A percentile compares a stretch with the other conserved stretches of the same genome.
Evolutionary conservation across 1,140 invertebrate genomes (phyloP).

Genomic region (Helicoverpa armigera): DNA sequence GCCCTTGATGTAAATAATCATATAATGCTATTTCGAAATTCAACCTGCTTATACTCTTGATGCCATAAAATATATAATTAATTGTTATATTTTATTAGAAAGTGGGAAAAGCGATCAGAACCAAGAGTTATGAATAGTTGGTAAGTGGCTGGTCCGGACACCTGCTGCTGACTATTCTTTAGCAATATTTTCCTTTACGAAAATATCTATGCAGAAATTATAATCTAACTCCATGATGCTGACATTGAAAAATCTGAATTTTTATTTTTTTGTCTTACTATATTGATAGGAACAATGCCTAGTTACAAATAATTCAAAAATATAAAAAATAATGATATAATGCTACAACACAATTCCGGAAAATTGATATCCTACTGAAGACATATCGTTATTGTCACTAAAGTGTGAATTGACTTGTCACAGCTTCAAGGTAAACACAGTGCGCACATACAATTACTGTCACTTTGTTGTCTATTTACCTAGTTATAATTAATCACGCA

Average conservation of each 20-base stretch:
- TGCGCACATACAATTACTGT: not conserved
- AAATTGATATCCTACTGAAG: not conserved
- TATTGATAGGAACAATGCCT: too few species aligned
- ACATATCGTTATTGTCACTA: not conserved
- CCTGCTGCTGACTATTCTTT: not conserved
- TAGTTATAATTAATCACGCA: not conserved
- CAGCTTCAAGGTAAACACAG: conserved; percentile 1
- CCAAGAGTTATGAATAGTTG: not conserved
- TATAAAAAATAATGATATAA: too few species aligned
- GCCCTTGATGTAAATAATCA: conserved; percentile 50
- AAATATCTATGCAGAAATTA: not conserved
- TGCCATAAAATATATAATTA: conserved; percentile 20
- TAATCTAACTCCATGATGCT: too few species aligned
- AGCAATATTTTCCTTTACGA: not conserved
- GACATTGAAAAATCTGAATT: too few species aligned
- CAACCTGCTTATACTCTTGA: conserved; percentile 21
- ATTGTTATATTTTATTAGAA: not conserved
- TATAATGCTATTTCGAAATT: conserved; percentile 48
- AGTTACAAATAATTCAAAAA: not conserved
- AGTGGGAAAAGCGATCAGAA: not conserved
- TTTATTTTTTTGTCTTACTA: too few species aligned
- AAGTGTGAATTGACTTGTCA: conserved; percentile 14
- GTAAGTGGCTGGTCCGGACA: not conserved
- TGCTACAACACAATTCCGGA: too few species aligned
- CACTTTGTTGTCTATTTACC: conserved; percentile 9